Base-by-base conservation (phyloP, 2,888 invertebrate species). In the Athalia cordata region DNA sequence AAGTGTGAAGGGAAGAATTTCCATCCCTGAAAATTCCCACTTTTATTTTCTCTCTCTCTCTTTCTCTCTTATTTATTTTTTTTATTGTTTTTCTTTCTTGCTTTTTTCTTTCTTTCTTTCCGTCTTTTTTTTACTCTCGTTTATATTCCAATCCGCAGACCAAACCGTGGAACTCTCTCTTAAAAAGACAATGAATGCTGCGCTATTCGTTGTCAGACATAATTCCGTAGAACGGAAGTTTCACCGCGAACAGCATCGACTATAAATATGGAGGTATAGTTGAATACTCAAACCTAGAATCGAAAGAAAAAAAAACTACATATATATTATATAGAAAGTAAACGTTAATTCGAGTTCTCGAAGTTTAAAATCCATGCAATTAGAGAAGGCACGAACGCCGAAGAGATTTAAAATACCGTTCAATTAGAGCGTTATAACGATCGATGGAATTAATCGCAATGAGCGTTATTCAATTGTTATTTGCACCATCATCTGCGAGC, bases 51-150 rank as follows among this genome's bases (percentile, higher is more conserved):
- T 29, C 43, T 11, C 29, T 11, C 29, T 11, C 62, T 29, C 62
- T 15, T 61, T 43, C 5, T 61, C 61, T 13, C 13, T 72, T 57
- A 47, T 49, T 67, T 76, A 45, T 9, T 55, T 43, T 61, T 13
- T 29, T 57, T 52, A 29, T 29, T 2, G 29, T 29, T 29, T 29
- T 29, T 29, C 74, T 15, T 45, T 45, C 49, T 61, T 47, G 43
- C 52, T 7, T 64, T 74, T 75, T 15, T 15, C 45, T 43, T 15
- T 47, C 52, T 66, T 50, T 55, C 52, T 57, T 65, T 9, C 57
- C 77, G 55, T 70, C 72, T n/a, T 59, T 77, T 70, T 79, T 29
- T 29, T 57, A 11, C 77, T 79, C 72, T 78, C 50, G 59, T 72
- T 66, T 66, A 66, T 49, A 66, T 49, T 49, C 66, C 13, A 15